Evolutionary conservation across 2,888 invertebrate species (phyloP), one percentile per base, ranked within the genome.

Genomic region (Epinotia ramella): DNA sequence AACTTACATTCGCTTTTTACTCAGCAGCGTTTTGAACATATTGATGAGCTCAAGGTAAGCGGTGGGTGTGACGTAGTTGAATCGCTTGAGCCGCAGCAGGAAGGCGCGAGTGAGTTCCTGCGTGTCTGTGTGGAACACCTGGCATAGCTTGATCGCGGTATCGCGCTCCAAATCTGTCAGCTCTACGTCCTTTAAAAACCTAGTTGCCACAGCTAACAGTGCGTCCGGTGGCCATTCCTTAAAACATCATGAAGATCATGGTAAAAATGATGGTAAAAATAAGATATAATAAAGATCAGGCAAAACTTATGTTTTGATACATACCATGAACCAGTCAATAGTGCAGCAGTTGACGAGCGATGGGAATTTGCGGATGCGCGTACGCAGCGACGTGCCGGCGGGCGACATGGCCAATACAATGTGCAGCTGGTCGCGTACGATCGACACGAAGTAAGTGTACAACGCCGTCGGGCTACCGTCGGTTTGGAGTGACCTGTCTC

Each of bases 141-240:
- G 97, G 84, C 98, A 99, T 95, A 98, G 97, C 80, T 97, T 96
- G 77, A 98, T 98, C 78, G 97, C 97, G 0, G 97, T 97, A 49
- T 94, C 91, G 63, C 97, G 93, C 86, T 98, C 98, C 56, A 96
- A 90, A 0, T 96, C 96, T 0, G 96, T 96, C 60, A 99, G 93
- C 80, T 98, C 97, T 57, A 98, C 96, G 79, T 97, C 96, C 73
- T 96, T 96, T 40, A 99, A 92, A 89, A 98, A 98, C 78, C 97
- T 91, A 1, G 96, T 97, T 0, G 99, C 98, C 0, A 99, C 98
- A 0, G 98, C 98, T 63, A 98, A 89, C 46, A 99, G 89, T 0
- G 99, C 99, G 90, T 99, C 99, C 83, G 97, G 96, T 0, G 99
- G 99, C 99, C 99, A 99, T 68, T 97, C 95, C 96, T 98, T 9